Evolutionary conservation across 2,113 vertebrate species (phyloP).

Genomic region (Saimiri boliviensis): DNA sequence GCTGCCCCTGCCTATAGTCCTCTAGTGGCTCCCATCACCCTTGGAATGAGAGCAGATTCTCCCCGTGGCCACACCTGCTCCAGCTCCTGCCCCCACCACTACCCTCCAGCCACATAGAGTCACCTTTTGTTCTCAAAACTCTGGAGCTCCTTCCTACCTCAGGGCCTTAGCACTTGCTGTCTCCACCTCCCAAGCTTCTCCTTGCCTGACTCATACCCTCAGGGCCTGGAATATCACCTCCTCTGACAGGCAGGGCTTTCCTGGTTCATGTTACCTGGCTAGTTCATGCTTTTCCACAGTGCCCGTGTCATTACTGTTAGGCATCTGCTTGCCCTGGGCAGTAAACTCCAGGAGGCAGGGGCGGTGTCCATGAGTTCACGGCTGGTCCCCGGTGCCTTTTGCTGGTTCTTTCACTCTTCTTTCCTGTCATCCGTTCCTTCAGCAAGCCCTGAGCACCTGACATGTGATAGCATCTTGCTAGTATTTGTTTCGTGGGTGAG

Average conservation of each 20-base stretch:
- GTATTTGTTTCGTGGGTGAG: not conserved
- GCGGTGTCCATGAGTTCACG: not conserved
- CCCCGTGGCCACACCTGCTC: not conserved
- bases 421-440: not conserved
- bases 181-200: not conserved
- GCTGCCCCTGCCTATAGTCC: not conserved
- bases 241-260: not conserved
- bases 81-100: rapidly evolving
- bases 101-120: not conserved
- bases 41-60: not conserved
- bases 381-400: not conserved
- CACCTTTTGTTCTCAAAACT: not conserved
- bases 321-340: slow-evolving; percentile 1
- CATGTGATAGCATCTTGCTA: not conserved
- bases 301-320: not conserved
- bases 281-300: not conserved
- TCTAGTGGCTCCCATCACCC: not conserved
- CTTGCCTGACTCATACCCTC: not conserved
- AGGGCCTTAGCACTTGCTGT: not conserved
- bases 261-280: not conserved
- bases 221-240: not conserved
- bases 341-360: slow-evolving; percentile 43
- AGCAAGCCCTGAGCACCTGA: not conserved
- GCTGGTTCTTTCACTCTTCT: not conserved
- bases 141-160: not conserved